A percentile compares a stretch with the other conserved stretches of the same genome.
These are phyloP conservation scores for Tiliacea citrago DNA, from an alignment of 2,888 invertebrate genomes.

Conservation along the genomic window DNA sequence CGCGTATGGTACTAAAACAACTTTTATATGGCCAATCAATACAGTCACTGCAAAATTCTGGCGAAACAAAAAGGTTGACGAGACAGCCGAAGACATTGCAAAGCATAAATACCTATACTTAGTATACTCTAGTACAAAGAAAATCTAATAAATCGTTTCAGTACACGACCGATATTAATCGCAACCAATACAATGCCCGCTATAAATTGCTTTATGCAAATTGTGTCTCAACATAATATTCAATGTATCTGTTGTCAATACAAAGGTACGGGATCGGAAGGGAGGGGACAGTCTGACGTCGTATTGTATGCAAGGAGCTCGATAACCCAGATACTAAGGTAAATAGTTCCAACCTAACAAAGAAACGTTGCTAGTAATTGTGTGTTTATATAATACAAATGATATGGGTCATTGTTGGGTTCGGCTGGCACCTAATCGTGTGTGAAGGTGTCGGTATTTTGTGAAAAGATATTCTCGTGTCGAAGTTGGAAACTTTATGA, in stretches of 20 bases:
- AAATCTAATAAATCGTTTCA: constrained; percentile 56
- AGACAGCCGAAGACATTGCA: constrained; percentile 26
- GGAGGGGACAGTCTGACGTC: constrained; percentile 74
- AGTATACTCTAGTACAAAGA: constrained; percentile 33
- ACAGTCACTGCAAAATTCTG: constrained; percentile 52
- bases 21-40: constrained; percentile 52
- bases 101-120: constrained; percentile 35
- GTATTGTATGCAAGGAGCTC: constrained; percentile 75
- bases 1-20: constrained; percentile 44
- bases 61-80: constrained; percentile 19
- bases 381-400: constrained; percentile 67
- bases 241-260: constrained; percentile 74
- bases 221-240: constrained; percentile 71
- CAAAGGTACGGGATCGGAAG: constrained; percentile 73
- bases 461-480: constrained; percentile 49
- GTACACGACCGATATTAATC: constrained; percentile 59
- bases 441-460: constrained; percentile 60
- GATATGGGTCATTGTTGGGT: constrained; percentile 64
- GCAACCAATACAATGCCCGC: constrained; percentile 61
- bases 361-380: constrained; percentile 66
- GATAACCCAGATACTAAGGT: constrained; percentile 80
- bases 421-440: constrained; percentile 62
- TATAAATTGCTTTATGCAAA: constrained; percentile 74
- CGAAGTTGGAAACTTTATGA: constrained; percentile 37
- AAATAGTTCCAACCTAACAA: constrained; percentile 71